A percentile compares a stretch with the other conserved stretches of the same genome.
phyloP scores from a whole-genome alignment of 2,113 vertebrate species.

The Caranx ignobilis region DNA sequence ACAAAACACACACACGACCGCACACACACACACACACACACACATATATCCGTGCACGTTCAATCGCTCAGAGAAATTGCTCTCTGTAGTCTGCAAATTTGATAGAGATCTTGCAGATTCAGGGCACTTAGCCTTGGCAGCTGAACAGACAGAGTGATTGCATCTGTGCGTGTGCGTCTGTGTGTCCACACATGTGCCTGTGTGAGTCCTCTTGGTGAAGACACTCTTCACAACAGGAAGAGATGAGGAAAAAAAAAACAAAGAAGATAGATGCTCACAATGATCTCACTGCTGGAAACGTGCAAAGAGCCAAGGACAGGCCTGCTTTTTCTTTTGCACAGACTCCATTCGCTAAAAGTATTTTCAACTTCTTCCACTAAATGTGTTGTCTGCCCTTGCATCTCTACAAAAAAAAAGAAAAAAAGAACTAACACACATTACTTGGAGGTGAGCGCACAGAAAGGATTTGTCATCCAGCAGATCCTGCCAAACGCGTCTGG shows the following conservation, averaged over 20 bases:
- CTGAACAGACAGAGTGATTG: slow-evolving; percentile 66
- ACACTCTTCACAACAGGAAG: slow-evolving; percentile 53
- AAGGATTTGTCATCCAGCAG: slow-evolving; percentile 24
- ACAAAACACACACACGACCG: neutral
- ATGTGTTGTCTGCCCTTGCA: neutral
- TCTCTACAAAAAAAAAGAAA: neutral
- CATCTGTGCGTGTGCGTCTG: slow-evolving; percentile 46
- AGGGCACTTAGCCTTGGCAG: slow-evolving; percentile 72
- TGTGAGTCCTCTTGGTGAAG: slow-evolving; percentile 33
- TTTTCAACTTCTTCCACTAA: slow-evolving; percentile 29
- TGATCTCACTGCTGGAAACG: slow-evolving; percentile 60
- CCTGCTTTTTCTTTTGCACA: slow-evolving; percentile 34
- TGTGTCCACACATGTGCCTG: slow-evolving; percentile 26
- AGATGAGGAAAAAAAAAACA: neutral
- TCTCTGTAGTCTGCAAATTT: slow-evolving; percentile 66
- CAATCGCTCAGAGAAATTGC: slow-evolving; percentile 40
- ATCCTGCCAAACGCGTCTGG: slow-evolving; percentile 36
- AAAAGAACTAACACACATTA: neutral
- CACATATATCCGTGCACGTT: slow-evolving; percentile 1
- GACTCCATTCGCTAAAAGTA: neutral
- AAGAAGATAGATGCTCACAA: slow-evolving; percentile 30
- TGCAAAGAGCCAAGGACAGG: slow-evolving; percentile 44
- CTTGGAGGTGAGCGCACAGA: slow-evolving; percentile 34
- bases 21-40: slow-evolving; percentile 2
- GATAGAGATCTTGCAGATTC: slow-evolving; percentile 75